Percentiles rank a stretch among this genome's conserved stretches.
Evolutionary conservation across 2,113 vertebrate genomes (phyloP).

Genomic region (Sinocyclocheilus maitianheensis): DNA sequence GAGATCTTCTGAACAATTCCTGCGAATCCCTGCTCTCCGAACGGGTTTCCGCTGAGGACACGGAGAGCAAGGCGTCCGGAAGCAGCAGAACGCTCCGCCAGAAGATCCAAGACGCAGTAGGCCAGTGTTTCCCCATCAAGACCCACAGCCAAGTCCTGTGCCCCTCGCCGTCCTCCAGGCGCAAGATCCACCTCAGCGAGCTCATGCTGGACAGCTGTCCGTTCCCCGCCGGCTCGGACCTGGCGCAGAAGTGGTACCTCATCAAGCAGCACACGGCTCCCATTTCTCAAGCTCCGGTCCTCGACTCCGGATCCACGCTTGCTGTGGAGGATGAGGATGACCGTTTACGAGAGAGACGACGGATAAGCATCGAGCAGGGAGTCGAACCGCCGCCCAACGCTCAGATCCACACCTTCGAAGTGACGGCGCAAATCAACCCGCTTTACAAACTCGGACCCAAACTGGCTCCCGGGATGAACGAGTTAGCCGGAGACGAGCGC

Average conservation of each 20-base stretch:
- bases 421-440: constrained; percentile 78
- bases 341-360: constrained; percentile 77
- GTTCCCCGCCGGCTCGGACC: constrained; percentile 79
- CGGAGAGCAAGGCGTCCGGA: constrained; percentile 65
- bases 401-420: constrained; percentile 83
- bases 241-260: constrained; percentile 84
- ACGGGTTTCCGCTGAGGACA: constrained; percentile 35
- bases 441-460: constrained; percentile 82
- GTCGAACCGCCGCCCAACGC: constrained; percentile 82
- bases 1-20: constrained; percentile 67
- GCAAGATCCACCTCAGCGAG: constrained; percentile 84
- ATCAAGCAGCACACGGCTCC: constrained; percentile 86
- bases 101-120: constrained; percentile 83
- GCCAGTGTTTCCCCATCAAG: constrained; percentile 83
- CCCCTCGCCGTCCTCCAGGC: constrained; percentile 58
- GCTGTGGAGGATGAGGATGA: constrained; percentile 79
- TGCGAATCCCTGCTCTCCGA: constrained; percentile 55
- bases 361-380: constrained; percentile 84
- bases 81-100: constrained; percentile 76
- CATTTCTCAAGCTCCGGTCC: constrained; percentile 72
- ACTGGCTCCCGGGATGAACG: constrained; percentile 79
- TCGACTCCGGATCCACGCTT: constrained; percentile 57
- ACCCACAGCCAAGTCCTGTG: constrained; percentile 58
- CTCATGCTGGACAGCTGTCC: constrained; percentile 84
- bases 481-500: constrained; percentile 69